Evolutionary conservation across 2,113 vertebrate species (phyloP).

Genomic region (Notarius lentiginosus): DNA sequence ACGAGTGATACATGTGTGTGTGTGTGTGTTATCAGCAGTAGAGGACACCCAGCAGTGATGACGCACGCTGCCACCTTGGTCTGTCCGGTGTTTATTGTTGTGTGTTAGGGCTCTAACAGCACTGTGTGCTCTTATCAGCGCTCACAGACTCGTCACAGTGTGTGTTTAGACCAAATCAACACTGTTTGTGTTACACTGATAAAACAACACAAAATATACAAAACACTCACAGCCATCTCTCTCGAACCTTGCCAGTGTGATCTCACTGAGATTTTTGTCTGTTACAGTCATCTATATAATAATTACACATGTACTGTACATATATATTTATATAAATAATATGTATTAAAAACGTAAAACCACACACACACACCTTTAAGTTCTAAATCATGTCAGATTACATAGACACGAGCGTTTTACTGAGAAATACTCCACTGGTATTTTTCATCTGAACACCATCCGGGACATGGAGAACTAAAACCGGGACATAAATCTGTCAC

Average conservation of each 20-base stretch:
- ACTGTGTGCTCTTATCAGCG: constrained; percentile 41
- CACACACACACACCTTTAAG: neutral
- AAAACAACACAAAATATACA: constrained; percentile 34
- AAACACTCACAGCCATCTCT: neutral
- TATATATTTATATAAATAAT: neutral
- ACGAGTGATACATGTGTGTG: neutral
- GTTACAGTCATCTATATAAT: neutral
- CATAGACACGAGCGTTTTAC: no score
- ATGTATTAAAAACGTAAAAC: neutral
- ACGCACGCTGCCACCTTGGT: constrained; percentile 73
- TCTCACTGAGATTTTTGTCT: neutral
- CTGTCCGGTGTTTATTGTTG: constrained; percentile 61
- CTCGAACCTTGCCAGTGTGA: neutral
- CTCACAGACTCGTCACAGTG: constrained; percentile 47
- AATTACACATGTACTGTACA: neutral
- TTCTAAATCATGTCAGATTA: neutral
- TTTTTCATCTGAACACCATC: no score
- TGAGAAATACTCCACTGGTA: no score
- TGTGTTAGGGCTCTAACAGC: constrained; percentile 53
- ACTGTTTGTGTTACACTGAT: constrained; percentile 51
- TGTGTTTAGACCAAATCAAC: constrained; percentile 47
- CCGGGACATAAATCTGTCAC: no score
- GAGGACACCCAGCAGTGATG: constrained; percentile 60
- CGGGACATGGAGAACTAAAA: no score
- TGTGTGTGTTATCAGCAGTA: constrained; percentile 41